phyloP scores from a whole-genome alignment of 2,888 invertebrate genomes.

The Apodemia duryi region DNA sequence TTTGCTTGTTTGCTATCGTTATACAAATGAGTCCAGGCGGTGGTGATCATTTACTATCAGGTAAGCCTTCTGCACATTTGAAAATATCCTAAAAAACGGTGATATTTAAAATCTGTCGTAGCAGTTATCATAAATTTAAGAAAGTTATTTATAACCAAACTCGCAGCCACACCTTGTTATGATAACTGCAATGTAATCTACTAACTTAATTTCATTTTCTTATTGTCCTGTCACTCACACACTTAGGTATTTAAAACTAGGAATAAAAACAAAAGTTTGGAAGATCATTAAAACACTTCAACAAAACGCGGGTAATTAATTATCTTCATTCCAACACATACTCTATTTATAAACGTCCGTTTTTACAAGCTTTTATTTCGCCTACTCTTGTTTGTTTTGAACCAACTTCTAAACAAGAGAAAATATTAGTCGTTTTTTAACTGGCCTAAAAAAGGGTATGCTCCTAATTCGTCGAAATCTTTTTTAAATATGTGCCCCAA shows the following conservation, averaged over 20 bases:
- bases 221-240: constrained; percentile 4
- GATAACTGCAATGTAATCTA: background rate
- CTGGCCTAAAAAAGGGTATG: no score
- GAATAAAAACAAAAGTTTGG: constrained; percentile 4
- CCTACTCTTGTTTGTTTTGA: background rate
- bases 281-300: constrained; percentile 4
- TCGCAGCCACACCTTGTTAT: background rate
- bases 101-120: no score
- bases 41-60: no score
- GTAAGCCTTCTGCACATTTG: no score
- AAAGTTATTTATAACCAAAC: no score
- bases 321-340: constrained; percentile 4
- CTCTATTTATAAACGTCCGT: constrained; percentile 4
- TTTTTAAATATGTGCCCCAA: no score
- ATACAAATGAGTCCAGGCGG: no score
- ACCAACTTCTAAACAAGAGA: background rate
- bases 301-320: constrained; percentile 4
- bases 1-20: no score
- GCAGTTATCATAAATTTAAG: no score
- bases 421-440: background rate
- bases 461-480: no score
- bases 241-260: constrained; percentile 4
- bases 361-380: background rate
- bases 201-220: background rate
- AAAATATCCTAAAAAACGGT: no score